Evolutionary conservation across 92 coral and sea anemone genomes (phyloP), one percentile per base, ranked within the genome.

Genomic region (Parazoanthus darwini): DNA sequence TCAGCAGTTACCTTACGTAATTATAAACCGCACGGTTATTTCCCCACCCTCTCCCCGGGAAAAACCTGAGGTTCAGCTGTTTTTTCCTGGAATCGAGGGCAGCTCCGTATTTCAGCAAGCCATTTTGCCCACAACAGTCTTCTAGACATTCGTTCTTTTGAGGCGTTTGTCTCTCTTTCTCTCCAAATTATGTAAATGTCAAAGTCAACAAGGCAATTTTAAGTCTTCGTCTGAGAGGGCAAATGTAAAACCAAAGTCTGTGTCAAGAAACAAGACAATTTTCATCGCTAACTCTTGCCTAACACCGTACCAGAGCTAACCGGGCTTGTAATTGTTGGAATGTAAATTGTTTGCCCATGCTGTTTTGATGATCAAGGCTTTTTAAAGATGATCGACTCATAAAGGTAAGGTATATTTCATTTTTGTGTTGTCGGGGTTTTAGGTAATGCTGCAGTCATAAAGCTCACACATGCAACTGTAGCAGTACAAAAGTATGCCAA

Each of bases 31-130:
- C 58, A 51, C 2, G 59, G 59, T 54, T 54, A 3, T 63, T 29
- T 63, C 70, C 70, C 70, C 70, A 63, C 70, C 66, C 70, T 54
- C 85, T 23, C 68, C 85, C 85, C 37, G 23, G 51, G 48, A 10
- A 36, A 74, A 65, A 58, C 33, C 22, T 39, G n/a, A 43, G 36
- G 35, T 81, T 81, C 74, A 81, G 85, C 51, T 81, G 85, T 81
- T 81, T 81, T 29, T 81, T 81, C 85, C 85, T 81, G 85, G 85
- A 81, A 81, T 36, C 85, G 85, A 81, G 85, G 85, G 42, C 35
- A 84, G 87, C 76, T 46, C 77, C 8, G 58, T 46, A 82, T 42
- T 84, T 84, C 48, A 71, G 87, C 87, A 37, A 46, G 79, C 38
- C 58, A 71, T 70, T 71, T 71, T 70, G 78, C 18, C 38, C 38